A percentile compares a stretch with the other conserved stretches of the same genome.
Conservation (phyloP, 2,113 vertebrate species). For the Tinamus guttatus region DNA sequence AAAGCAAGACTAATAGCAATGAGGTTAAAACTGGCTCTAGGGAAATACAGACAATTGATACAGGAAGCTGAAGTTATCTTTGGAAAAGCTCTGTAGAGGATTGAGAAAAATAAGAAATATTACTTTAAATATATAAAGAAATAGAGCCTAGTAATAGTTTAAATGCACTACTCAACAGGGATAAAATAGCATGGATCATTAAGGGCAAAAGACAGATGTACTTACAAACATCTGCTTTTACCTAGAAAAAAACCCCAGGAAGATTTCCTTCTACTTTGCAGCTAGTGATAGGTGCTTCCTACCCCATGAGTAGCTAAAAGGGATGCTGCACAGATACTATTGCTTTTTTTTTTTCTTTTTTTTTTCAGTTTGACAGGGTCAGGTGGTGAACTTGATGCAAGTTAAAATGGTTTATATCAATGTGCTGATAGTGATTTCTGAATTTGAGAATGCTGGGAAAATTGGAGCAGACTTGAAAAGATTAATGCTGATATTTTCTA, state of each 20-base stretch:
- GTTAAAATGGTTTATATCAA: not conserved
- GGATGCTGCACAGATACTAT: not conserved
- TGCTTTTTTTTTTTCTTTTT: not conserved
- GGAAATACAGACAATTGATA: constrained; percentile 29
- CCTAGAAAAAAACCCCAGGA: not conserved
- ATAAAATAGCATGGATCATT: not conserved
- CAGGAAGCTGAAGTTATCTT: constrained; percentile 28
- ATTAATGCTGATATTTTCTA: not conserved
- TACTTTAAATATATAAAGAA: not conserved
- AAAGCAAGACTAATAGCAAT: not conserved
- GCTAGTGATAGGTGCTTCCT: not conserved
- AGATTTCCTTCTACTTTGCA: not conserved
- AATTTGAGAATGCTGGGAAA: not conserved
- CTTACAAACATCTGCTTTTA: not conserved
- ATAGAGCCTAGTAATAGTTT: constrained; percentile 2
- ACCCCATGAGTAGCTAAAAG: not conserved
- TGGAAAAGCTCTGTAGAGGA: not conserved
- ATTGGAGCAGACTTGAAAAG: not conserved
- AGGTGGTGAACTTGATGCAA: not conserved
- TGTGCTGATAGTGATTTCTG: not conserved
- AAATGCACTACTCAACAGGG: not conserved
- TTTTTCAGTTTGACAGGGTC: not conserved
- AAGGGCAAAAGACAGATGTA: not conserved
- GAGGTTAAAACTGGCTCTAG: constrained; percentile 12
- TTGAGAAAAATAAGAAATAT: constrained; percentile 3